A percentile compares a stretch with the other conserved stretches of the same genome.
Evolutionary conservation across 2,888 invertebrate genomes (phyloP).

Genomic region (Argyresthia goedartella): DNA sequence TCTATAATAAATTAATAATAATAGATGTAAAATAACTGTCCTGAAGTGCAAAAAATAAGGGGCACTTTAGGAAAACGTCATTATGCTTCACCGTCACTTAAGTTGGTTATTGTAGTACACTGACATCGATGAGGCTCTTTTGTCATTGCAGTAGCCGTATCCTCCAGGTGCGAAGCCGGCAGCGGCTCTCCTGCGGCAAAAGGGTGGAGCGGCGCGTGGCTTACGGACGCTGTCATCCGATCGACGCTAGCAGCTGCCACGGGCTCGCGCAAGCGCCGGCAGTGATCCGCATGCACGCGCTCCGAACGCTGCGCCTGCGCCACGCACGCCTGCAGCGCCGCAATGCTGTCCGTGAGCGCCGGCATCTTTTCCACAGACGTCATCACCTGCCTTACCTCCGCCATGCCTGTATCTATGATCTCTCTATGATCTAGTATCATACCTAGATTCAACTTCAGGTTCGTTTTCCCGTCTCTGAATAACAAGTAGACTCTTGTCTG

Average conservation of each 20-base stretch:
- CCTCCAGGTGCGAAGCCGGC: no score
- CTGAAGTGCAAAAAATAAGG: no score
- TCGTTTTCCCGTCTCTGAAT: constrained; percentile 47
- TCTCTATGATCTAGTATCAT: constrained; percentile 65
- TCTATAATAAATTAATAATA: no score
- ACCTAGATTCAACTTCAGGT: constrained; percentile 51
- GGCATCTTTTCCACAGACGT: constrained; percentile 27
- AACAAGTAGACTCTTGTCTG: constrained; percentile 51
- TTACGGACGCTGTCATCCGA: not conserved
- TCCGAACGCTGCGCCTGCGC: constrained; percentile 38
- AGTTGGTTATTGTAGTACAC: no score
- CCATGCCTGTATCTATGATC: constrained; percentile 51
- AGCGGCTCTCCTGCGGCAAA: not conserved
- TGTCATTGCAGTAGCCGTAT: no score
- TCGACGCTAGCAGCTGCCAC: not conserved
- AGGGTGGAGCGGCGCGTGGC: not conserved
- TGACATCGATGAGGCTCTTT: no score
- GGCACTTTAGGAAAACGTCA: no score
- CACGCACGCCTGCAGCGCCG: constrained; percentile 38
- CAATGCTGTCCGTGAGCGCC: constrained; percentile 43
- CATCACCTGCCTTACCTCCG: constrained; percentile 39
- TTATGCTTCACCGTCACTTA: no score
- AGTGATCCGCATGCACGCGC: constrained; percentile 29
- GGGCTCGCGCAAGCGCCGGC: constrained; percentile 24
- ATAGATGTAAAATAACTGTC: no score